A percentile compares a stretch with the other conserved stretches of the same genome.
Evolutionary conservation across 2,113 vertebrate genomes (phyloP).

Genomic region (Columbina picui): DNA sequence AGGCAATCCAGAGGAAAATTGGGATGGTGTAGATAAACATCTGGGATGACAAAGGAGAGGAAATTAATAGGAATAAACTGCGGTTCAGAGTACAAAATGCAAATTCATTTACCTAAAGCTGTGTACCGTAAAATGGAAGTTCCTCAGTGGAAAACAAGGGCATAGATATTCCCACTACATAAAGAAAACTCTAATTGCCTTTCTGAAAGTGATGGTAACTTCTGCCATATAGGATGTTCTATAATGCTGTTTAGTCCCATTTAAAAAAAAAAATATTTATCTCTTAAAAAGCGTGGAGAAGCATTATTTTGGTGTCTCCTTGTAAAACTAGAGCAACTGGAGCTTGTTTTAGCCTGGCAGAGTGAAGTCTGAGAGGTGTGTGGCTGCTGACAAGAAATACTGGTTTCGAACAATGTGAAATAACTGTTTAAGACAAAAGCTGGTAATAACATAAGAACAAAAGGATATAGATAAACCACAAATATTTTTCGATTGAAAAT

Average conservation of each 20-base stretch:
- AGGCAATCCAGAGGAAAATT: background rate
- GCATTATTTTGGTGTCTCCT: background rate
- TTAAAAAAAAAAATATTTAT: background rate
- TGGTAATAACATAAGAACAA: background rate
- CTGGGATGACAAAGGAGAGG: background rate
- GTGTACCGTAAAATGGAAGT: background rate
- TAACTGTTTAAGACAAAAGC: background rate
- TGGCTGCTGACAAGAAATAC: background rate
- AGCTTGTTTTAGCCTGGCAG: background rate
- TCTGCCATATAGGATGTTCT: background rate
- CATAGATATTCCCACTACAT: background rate
- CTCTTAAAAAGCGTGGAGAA: background rate
- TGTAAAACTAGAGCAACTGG: background rate
- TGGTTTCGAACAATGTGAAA: background rate
- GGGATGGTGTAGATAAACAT: background rate
- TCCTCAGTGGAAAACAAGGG: background rate
- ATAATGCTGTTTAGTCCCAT: background rate
- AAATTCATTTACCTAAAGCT: background rate
- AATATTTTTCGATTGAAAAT: background rate
- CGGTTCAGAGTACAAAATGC: background rate
- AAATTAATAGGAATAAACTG: background rate
- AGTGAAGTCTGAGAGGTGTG: background rate
- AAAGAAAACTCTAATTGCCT: background rate
- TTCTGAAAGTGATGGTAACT: background rate
- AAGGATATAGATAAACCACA: background rate